phyloP scores from a whole-genome alignment of 2,888 invertebrate genomes.

The Pseudococcus longispinus region DNA sequence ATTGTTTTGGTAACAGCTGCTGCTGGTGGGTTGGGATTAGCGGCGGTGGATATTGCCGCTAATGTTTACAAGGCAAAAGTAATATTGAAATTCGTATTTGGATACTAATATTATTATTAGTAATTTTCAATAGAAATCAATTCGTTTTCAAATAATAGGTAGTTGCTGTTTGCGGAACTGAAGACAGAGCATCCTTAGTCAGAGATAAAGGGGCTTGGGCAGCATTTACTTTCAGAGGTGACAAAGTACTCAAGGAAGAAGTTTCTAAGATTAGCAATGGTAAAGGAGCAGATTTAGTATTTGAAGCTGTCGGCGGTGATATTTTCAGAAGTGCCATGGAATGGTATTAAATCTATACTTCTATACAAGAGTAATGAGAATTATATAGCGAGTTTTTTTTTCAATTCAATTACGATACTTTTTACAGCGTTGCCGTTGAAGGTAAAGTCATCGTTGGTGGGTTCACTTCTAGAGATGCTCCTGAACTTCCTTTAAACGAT shows the following conservation, averaged over 20 bases:
- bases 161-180: slow-evolving; percentile 73
- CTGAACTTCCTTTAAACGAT: slow-evolving; percentile 64
- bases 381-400: slow-evolving; percentile 33
- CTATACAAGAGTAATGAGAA: background rate
- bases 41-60: slow-evolving; percentile 74
- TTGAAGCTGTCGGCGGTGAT: slow-evolving; percentile 72
- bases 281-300: slow-evolving; percentile 70
- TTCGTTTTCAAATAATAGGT: slow-evolving; percentile 65
- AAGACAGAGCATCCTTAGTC: slow-evolving; percentile 68
- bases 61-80: slow-evolving; percentile 74
- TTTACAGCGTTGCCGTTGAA: slow-evolving; percentile 66
- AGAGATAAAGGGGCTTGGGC: slow-evolving; percentile 71
- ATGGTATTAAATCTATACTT: slow-evolving; percentile 64
- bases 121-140: background rate
- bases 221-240: slow-evolving; percentile 68
- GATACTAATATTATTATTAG: background rate
- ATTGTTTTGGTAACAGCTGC: slow-evolving; percentile 72
- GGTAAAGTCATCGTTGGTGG: slow-evolving; percentile 67
- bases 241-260: slow-evolving; percentile 66
- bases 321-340: slow-evolving; percentile 68
- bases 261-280: slow-evolving; percentile 68
- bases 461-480: slow-evolving; percentile 66
- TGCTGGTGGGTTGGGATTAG: slow-evolving; percentile 70
- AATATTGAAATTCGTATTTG: slow-evolving; percentile 34
- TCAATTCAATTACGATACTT: slow-evolving; percentile 20